Evolutionary conservation across 2,888 invertebrate genomes (phyloP).

Genomic region (Sphaerolaimus hirsutus): DNA sequence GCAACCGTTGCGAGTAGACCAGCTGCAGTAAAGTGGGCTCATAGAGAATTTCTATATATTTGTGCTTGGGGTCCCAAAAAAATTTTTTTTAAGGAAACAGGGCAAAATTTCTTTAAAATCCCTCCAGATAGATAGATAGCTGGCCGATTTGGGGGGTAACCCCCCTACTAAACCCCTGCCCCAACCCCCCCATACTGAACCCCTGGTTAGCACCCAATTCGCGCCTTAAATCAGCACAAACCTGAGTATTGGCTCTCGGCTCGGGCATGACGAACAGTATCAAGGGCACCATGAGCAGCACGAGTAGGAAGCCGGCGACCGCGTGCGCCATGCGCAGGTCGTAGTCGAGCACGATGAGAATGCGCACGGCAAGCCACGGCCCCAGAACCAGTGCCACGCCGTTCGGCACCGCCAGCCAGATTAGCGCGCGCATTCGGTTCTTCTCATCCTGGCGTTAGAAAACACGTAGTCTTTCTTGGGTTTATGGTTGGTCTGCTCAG

Average conservation of each 20-base stretch:
- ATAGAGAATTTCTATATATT: too few relatives aligned
- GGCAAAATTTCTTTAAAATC: too few relatives aligned
- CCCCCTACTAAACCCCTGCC: too few relatives aligned
- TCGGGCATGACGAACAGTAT: constrained; percentile 12
- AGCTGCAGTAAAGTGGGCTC: too few relatives aligned
- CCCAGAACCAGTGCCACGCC: constrained; percentile 16
- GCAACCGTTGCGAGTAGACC: neutral
- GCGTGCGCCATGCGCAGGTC: constrained; percentile 11
- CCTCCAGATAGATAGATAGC: too few relatives aligned
- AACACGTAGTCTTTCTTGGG: too few relatives aligned
- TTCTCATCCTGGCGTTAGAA: constrained; percentile 5
- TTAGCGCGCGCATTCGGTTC: constrained; percentile 13
- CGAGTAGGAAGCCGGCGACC: constrained; percentile 10
- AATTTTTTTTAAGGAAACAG: too few relatives aligned
- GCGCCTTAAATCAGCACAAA: neutral
- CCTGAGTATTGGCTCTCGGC: neutral
- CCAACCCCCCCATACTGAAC: too few relatives aligned
- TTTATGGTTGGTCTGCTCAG: too few relatives aligned
- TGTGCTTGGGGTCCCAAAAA: too few relatives aligned
- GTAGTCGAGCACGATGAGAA: constrained; percentile 7
- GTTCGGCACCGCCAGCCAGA: constrained; percentile 14
- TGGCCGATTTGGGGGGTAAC: too few relatives aligned
- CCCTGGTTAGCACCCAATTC: too few relatives aligned
- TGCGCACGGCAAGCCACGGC: constrained; percentile 10
- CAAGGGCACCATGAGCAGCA: constrained; percentile 11